Evolutionary conservation across 1,140 invertebrate genomes (phyloP), one percentile per base, ranked within the genome.

Genomic region (Trachymyrmex septentrionalis): DNA sequence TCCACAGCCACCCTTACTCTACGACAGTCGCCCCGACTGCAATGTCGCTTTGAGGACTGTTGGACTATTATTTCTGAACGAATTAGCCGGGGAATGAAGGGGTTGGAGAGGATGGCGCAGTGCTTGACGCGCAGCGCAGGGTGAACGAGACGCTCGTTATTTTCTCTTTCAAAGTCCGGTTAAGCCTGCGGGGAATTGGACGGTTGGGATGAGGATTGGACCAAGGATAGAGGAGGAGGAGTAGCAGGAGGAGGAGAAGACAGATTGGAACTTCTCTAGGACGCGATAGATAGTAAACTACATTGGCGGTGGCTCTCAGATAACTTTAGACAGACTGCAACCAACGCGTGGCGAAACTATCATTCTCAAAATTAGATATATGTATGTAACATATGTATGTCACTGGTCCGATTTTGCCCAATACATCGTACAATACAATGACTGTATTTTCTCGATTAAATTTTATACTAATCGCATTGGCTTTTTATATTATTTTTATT

Each of bases 141-240:
- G 30, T 10, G 86, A 71, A 57, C 30, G 57, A 77, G 38, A 64
- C 61, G 76, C 71, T 89, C 66, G 48, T 89, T 89, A 90, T 81
- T 89, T 86, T 77, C 66, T 64, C 57, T 71, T 64, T 75, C 53
- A 50, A 66, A 21, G 87, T 75, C 67, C 19, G 64, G 30, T 69
- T 50, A 67, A 90, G 77, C 30, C 64, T 75, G 48, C 69, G 55
- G 72, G 73, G 88, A 89, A 87, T 86, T 87, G 77, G 57, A 78
- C 57, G 77, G 34, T 48, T 44, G 64, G 64, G 64, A 67, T 67
- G 59, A 77, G 50, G 44, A 21, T 34, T 21, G 66, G 44, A 44
- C 38, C 12, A 34, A 77, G 50, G 38, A 27, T 53, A 44, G 30
- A 27, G 24, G 44, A 44, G 38, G 38, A 44, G 66, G 30, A 27